Evolutionary conservation across 2,888 invertebrate genomes (phyloP).

Genomic region (Geotrupes spiniger): DNA sequence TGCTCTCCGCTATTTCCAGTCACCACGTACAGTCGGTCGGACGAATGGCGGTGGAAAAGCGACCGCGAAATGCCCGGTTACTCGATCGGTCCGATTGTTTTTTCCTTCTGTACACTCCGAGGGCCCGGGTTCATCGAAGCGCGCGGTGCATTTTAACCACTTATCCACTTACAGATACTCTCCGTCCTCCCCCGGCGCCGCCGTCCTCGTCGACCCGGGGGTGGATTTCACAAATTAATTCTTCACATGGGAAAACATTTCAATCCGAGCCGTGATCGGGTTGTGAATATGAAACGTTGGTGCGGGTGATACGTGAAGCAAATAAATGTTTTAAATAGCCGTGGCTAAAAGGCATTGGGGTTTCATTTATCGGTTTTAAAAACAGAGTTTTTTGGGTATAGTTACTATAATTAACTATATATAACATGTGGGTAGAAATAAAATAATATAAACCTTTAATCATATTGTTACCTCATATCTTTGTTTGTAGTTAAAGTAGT

Average conservation of each 20-base stretch:
- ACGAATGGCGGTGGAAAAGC: conserved; percentile 3
- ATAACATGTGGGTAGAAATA: too few species aligned
- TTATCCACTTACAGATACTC: conserved; percentile 44
- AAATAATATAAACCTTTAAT: too few species aligned
- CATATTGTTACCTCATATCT: too few species aligned
- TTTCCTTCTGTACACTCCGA: conserved; percentile 44
- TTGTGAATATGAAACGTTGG: too few species aligned
- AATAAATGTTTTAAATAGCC: too few species aligned
- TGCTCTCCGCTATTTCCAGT: conserved; percentile 46
- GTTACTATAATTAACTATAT: too few species aligned
- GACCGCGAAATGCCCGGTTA: neutral
- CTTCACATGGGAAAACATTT: conserved; percentile 4
- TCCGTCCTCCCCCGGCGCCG: too few species aligned
- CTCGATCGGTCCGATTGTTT: conserved; percentile 34
- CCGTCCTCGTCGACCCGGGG: neutral
- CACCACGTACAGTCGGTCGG: conserved; percentile 34
- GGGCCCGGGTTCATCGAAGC: conserved; percentile 48
- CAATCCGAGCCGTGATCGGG: neutral
- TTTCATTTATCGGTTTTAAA: too few species aligned
- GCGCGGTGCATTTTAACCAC: conserved; percentile 49
- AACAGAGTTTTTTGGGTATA: too few species aligned
- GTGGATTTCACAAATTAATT: conserved; percentile 7
- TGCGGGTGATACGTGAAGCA: too few species aligned
- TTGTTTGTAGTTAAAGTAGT: too few species aligned
- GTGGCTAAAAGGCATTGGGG: too few species aligned